A percentile compares a stretch with the other conserved stretches of the same genome.
Evolutionary conservation across 1,140 invertebrate genomes (phyloP).

Genomic region (Drosophila equinoxialis): DNA sequence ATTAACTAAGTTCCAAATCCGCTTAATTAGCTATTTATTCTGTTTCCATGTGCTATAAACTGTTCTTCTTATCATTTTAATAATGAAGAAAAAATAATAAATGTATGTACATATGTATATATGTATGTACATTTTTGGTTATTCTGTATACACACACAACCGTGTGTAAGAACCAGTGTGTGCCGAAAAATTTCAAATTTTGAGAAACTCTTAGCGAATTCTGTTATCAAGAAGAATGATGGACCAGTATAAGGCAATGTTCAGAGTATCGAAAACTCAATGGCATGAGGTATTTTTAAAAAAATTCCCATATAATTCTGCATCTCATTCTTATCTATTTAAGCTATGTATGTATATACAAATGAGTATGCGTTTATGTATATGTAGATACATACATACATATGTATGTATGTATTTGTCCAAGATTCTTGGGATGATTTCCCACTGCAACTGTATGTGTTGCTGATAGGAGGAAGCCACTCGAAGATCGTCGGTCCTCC

Average conservation of each 20-base stretch:
- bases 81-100: conserved; percentile 36
- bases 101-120: not conserved
- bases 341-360: not conserved
- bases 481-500: conserved; percentile 31
- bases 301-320: not conserved
- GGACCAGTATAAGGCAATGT: not conserved
- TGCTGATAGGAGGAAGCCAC: conserved; percentile 47
- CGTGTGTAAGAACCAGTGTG: not conserved
- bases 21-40: conserved; percentile 34
- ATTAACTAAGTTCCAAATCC: conserved; percentile 41
- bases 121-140: not conserved
- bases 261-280: not conserved
- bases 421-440: conserved; percentile 28
- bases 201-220: not conserved
- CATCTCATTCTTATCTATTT: not conserved
- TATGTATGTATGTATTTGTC: not conserved
- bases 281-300: not conserved
- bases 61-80: conserved; percentile 32
- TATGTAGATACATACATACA: not conserved
- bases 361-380: too few species aligned
- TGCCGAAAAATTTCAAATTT: too few species aligned
- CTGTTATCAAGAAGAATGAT: not conserved
- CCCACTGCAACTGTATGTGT: conserved; percentile 34
- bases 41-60: conserved; percentile 44
- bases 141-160: not conserved